Conservation (phyloP, 2,888 invertebrate species). For the Saturnia pavonia region DNA sequence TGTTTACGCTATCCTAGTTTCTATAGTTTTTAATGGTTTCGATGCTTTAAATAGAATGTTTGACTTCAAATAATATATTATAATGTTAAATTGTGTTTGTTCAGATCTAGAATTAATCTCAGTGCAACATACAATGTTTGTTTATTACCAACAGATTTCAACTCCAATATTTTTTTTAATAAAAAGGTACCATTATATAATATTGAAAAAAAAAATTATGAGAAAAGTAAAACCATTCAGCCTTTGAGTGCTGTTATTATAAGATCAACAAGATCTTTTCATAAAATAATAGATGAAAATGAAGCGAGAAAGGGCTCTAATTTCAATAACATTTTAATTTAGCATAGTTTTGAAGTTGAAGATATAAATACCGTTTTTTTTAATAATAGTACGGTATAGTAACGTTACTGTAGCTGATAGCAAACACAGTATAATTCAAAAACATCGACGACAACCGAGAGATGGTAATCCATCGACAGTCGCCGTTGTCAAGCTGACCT, state of each 20-base stretch:
- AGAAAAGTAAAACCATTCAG: not conserved
- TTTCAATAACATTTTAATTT: not conserved
- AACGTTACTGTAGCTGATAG: too few species aligned
- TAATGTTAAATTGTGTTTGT: not conserved
- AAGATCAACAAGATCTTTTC: not conserved
- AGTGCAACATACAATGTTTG: not conserved
- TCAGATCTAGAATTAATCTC: not conserved
- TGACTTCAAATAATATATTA: not conserved
- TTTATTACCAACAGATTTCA: not conserved
- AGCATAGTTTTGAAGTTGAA: not conserved
- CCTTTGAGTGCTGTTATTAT: not conserved
- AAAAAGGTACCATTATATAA: not conserved
- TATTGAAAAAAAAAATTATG: not conserved
- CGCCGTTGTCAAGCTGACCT: too few species aligned
- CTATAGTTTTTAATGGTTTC: constrained; percentile 3
- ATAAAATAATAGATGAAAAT: not conserved
- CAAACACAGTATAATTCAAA: too few species aligned
- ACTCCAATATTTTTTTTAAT: not conserved
- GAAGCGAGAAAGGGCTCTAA: not conserved
- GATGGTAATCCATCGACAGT: too few species aligned
- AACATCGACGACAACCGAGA: too few species aligned
- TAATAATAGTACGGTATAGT: not conserved
- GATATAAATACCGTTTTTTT: not conserved
- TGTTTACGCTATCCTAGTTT: constrained; percentile 11
- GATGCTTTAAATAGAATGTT: not conserved